These are phyloP conservation scores for Ispidina picta DNA, from an alignment of 2,797 vertebrate genomes.

Conservation along the genomic window DNA sequence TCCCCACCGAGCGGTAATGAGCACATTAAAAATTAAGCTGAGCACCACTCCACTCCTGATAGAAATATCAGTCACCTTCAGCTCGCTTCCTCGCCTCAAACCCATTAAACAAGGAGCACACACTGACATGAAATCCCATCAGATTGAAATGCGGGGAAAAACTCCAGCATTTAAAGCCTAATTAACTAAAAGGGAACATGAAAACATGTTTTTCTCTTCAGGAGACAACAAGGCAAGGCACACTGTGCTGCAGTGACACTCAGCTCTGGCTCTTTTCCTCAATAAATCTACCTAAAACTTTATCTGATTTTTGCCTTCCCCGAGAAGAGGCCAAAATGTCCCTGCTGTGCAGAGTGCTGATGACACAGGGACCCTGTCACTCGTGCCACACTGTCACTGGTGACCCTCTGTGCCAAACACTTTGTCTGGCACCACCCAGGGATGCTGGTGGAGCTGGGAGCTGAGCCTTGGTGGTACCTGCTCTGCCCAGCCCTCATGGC, in stretches of 20 bases:
- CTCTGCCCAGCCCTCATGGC: not conserved
- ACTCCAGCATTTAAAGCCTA: not conserved
- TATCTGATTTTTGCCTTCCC: not conserved
- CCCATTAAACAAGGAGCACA: not conserved
- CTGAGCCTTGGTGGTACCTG: accelerated
- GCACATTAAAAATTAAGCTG: conserved; percentile 54
- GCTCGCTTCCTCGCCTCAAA: not conserved
- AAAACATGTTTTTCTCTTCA: not conserved
- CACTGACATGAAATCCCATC: not conserved
- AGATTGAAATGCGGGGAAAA: not conserved
- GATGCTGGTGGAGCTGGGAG: not conserved
- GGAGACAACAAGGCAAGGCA: not conserved
- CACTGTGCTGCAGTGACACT: not conserved
- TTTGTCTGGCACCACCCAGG: not conserved
- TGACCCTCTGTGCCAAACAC: not conserved
- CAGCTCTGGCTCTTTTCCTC: not conserved
- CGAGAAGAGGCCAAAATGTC: accelerated
- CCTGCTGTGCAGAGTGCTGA: not conserved
- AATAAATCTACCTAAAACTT: not conserved
- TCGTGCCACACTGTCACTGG: not conserved
- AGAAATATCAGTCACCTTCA: conserved; percentile 9
- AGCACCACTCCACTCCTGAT: not conserved
- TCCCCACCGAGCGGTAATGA: not conserved
- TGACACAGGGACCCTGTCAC: not conserved
- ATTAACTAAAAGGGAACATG: not conserved